phyloP scores from a whole-genome alignment of 2,797 vertebrate species.

The Oreortyx pictus region DNA sequence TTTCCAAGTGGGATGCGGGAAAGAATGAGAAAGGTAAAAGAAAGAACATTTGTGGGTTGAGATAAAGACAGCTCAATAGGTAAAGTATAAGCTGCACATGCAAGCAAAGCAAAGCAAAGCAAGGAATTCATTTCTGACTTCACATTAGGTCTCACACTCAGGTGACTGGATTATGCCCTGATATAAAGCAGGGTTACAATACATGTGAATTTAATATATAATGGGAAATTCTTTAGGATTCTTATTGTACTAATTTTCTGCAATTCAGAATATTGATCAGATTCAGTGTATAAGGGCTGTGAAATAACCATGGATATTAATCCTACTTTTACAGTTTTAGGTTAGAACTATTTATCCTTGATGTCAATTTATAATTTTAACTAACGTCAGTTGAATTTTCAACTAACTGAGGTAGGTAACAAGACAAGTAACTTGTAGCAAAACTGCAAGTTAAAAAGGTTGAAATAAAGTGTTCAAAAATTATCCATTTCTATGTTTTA shows the following conservation, averaged over 20 bases:
- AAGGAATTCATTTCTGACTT: too few species aligned
- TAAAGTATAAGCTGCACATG: too few species aligned
- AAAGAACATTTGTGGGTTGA: too few species aligned
- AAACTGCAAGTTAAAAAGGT: too few species aligned
- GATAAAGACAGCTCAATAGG: too few species aligned
- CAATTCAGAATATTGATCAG: background rate
- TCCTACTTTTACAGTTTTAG: background rate
- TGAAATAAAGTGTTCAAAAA: too few species aligned
- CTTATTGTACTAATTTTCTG: background rate
- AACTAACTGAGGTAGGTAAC: background rate
- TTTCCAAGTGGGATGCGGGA: too few species aligned
- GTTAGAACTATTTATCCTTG: background rate
- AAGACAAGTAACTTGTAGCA: background rate
- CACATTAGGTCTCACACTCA: background rate
- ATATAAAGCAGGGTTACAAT: background rate
- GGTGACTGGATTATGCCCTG: background rate
- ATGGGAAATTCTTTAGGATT: background rate
- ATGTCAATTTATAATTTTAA: background rate
- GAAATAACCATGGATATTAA: background rate
- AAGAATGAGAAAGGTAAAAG: too few species aligned
- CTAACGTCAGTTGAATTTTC: background rate
- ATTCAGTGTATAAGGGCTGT: background rate
- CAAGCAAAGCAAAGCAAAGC: too few species aligned
- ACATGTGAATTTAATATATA: background rate
- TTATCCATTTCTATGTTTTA: too few species aligned